These are phyloP conservation scores for Heliconius himera DNA, from an alignment of 1,140 invertebrate species.

Conservation along the genomic window DNA sequence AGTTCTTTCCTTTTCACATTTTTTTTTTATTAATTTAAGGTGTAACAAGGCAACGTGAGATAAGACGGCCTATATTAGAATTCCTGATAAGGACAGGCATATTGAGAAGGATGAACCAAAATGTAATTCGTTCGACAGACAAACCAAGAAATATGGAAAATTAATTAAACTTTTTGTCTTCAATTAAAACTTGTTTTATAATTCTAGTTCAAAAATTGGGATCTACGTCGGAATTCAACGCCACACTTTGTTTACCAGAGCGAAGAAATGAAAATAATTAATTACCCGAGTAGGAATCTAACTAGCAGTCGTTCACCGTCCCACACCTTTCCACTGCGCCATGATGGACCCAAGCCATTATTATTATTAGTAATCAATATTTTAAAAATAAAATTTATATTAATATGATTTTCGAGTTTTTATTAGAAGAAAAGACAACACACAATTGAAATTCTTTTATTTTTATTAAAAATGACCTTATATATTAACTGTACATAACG, in stretches of 20 bases:
- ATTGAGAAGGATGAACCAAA: slow-evolving; percentile 27
- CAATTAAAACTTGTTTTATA: neutral
- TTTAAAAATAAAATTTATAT: too few species aligned
- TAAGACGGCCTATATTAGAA: slow-evolving; percentile 51
- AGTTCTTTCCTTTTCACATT: neutral
- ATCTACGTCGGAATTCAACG: too few species aligned
- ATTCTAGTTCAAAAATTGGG: too few species aligned
- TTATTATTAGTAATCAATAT: too few species aligned
- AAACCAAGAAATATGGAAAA: neutral
- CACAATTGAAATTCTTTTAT: neutral
- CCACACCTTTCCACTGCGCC: too few species aligned
- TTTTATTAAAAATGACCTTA: slow-evolving; percentile 11
- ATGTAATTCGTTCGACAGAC: slow-evolving; percentile 20
- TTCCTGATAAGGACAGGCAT: slow-evolving; percentile 41
- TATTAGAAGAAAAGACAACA: slow-evolving; percentile 1
- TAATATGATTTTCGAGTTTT: too few species aligned
- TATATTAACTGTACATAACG: neutral
- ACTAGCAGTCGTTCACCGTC: too few species aligned
- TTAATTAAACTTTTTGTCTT: neutral
- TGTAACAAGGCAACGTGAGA: slow-evolving; percentile 34
- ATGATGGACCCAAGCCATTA: too few species aligned
- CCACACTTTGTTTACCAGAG: neutral
- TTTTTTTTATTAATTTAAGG: neutral
- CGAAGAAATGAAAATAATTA: neutral
- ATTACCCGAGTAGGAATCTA: too few species aligned